Base-by-base conservation (phyloP, 2,888 invertebrate genomes). In the Microplitis manilae region DNA sequence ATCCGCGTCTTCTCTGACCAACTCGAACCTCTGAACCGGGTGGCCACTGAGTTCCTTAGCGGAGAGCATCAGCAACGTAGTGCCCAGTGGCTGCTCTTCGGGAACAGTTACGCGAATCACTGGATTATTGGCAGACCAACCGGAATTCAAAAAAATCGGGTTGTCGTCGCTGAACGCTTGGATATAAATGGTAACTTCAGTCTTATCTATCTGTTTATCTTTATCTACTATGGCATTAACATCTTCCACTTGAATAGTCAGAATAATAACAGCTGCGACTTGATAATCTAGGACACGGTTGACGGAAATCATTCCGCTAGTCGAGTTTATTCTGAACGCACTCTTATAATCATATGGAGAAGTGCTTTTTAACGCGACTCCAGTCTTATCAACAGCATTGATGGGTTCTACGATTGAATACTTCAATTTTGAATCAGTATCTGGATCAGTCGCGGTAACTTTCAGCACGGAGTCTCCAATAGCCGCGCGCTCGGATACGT, bases 141-240 rank as follows among this genome's bases (percentile, higher is more conserved):
- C 94, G 0, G 93, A 87, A 82, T 94, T 93, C 1, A 93, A 93
- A 82, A 96, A 95, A 41, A 94, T 92, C 0, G 96, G 95, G 88
- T 95, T 94, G 83, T 94, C 93, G 82, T 95, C 94, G 80, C 94
- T 93, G 86, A 94, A 94, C 0, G 95, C 95, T 86, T 95, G 95
- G 40, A 96, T 93, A 85, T 95, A 96, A 62, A 96, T 91, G 0
- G 95, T 95, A 6, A 95, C 94, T 84, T 95, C 95, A 0, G 93
- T 93, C 73, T 91, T 90, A 70, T 93, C 94, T 65, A 92, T 91
- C 87, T 95, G 95, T 1, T 91, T 90, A 1, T 94, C 93, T 71
- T 92, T 92, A 81, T 94, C 91, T 0, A 93, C 90, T 80, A 93
- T 93, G 0, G 95, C 96, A 84, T 95, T 95, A 2, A 93, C 80